Base-by-base conservation (phyloP, 2,888 invertebrate species). In the Onchidella celtica region DNA sequence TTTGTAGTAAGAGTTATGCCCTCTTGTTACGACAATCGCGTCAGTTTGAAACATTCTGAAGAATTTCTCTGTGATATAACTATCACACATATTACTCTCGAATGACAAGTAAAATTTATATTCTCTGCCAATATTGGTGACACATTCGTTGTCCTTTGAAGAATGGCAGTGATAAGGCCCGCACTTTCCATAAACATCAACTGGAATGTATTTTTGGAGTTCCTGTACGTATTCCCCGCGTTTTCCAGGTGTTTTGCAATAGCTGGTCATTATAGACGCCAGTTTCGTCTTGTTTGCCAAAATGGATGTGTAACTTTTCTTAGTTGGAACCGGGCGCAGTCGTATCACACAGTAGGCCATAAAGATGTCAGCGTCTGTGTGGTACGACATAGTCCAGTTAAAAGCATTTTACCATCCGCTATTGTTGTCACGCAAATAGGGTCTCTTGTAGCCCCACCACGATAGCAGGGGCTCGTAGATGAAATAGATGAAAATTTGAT, bases 31-130 rank as follows among this genome's bases (percentile, higher is more conserved):
- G 6, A 80, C 59, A 36, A 83, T 59, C 2, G 63, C 9, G 55
- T 83, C 83, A 68, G 32, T 65, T 24, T 74, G 32, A n/a, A 86
- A 63, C 9, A 38, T 82, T n/a, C n/a, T n/a, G n/a, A n/a, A n/a
- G n/a, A n/a, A n/a, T n/a, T n/a, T n/a, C n/a, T n/a, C n/a, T n/a
- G n/a, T 68, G 73, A 70, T 77, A 85, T 14, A 82, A 47, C 40
- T 85, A 83, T 55, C 47, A 29, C 85, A 85, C 3, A 82, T 40
- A 1, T 63, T 59, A 63, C 75, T 85, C 34, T 85, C 85, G 38
- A 85, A 83, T 21, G 83, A 29, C 40, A 85, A 61, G 59, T 83
- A 85, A 40, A 85, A 85, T 47, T 66, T 72, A 57, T 85, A 85
- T 21, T 82, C 68, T 11, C 21, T 69, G 34, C 69, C 27, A 3